These are phyloP conservation scores for Hucho hucho DNA, from an alignment of 2,113 vertebrate species.

Conservation along the genomic window DNA sequence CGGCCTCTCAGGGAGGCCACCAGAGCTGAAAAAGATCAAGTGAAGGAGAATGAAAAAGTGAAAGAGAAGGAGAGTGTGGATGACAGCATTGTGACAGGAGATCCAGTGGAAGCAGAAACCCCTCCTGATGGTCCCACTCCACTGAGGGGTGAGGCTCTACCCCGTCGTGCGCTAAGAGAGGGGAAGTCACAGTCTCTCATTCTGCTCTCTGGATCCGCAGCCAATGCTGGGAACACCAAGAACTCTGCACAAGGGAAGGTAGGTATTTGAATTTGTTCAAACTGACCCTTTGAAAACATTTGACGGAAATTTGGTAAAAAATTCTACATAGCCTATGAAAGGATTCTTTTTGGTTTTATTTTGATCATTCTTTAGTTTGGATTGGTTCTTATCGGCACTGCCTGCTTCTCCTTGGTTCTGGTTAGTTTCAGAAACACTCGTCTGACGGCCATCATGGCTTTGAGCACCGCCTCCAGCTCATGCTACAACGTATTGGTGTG, in stretches of 20 bases:
- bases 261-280: not conserved
- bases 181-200: slow-evolving; percentile 93
- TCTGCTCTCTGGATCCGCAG: slow-evolving; percentile 80
- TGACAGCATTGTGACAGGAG: slow-evolving; percentile 38
- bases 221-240: slow-evolving; percentile 63
- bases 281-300: too few relatives aligned
- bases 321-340: too few relatives aligned
- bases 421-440: slow-evolving; percentile 74
- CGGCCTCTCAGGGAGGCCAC: slow-evolving; percentile 78
- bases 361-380: not conserved
- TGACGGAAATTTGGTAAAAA: too few relatives aligned
- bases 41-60: slow-evolving; percentile 58
- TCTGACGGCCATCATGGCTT: slow-evolving; percentile 84
- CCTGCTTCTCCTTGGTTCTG: slow-evolving; percentile 1
- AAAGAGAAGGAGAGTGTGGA: slow-evolving; percentile 61
- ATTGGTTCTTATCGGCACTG: not conserved
- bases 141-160: slow-evolving; percentile 67
- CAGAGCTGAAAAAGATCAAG: slow-evolving; percentile 69
- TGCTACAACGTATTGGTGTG: slow-evolving; percentile 89
- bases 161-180: slow-evolving; percentile 79
- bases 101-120: slow-evolving; percentile 53
- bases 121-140: slow-evolving; percentile 40
- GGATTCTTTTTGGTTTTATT: not conserved
- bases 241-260: slow-evolving; percentile 78
- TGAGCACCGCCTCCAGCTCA: slow-evolving; percentile 87